These are phyloP conservation scores for Caretta caretta DNA, from an alignment of 2,113 vertebrate genomes.

Conservation along the genomic window DNA sequence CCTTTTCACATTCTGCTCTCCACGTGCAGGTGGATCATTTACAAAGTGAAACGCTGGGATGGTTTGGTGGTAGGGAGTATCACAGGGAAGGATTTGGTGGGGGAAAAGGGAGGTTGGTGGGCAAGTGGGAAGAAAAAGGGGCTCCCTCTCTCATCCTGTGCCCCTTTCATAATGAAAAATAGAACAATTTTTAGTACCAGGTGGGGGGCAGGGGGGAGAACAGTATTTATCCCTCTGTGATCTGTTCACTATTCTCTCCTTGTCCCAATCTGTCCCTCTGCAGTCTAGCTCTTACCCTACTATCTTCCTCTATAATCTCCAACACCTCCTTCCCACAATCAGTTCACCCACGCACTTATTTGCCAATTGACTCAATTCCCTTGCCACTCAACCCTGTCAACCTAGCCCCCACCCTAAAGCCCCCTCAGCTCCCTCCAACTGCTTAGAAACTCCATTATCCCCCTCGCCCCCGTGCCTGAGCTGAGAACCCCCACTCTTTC, in stretches of 20 bases:
- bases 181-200: neutral
- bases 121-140: neutral
- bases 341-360: neutral
- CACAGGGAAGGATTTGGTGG: neutral
- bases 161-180: neutral
- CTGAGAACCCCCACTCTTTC: rapidly evolving
- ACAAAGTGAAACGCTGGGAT: neutral
- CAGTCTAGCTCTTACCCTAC: neutral
- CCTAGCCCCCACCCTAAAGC: neutral
- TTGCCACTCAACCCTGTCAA: neutral
- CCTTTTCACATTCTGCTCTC: neutral
- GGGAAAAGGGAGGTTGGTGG: neutral
- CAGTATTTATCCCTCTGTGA: neutral
- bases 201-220: neutral
- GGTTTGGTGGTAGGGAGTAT: neutral
- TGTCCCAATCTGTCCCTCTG: neutral
- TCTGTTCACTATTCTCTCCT: neutral
- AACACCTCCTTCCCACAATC: neutral
- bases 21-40: neutral
- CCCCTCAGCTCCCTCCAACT: neutral
- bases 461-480: neutral
- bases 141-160: neutral
- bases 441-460: neutral
- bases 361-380: neutral
- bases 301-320: neutral